Evolutionary conservation across 2,113 vertebrate genomes (phyloP), one percentile per base, ranked within the genome.

Genomic region (Ammodytes dubius): DNA sequence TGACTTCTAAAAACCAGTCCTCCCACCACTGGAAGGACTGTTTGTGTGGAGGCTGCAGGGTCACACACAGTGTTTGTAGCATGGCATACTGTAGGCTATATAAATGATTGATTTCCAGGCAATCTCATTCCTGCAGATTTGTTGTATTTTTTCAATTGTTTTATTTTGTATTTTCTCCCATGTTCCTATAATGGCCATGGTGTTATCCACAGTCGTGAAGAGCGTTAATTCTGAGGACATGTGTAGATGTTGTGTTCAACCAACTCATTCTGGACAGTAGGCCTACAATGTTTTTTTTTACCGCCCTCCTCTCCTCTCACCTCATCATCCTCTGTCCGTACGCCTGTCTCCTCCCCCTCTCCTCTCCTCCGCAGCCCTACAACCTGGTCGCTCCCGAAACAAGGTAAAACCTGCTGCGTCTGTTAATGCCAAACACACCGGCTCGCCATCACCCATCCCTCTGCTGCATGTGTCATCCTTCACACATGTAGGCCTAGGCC

Each of bases 341-440:
- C 46, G 64, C 68, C 43, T 75, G 53, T 63, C 75, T 90, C 76
- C 82, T 61, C 76, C 69, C 70, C 57, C 70, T 9, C 49, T 50
- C 40, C 53, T 42, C 53, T 19, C 67, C 43, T 63, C 57, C 11
- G 56, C 77, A 75, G 12, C 73, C 75, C 64, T 76, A 40, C 79
- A 77, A 67, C 81, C 83, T 73, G 78, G 54, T 60, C 78, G 80
- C 14, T 67, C 71, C 83, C n/a, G 12, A 83, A 63, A 59, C 35
- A 84, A 92, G 90, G 88, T 91, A 92, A 91, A 88, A 12, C 79
- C 82, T 45, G 46, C 69, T 45, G 46, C 69, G 70, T 85, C 77
- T 85, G 88, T 90, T 27, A 27, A 92, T 92, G 87, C 35, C 45
- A 67, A 42, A 68, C 17, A 15, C 74, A 64, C 63, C 39, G 4